These are phyloP conservation scores for Venustaconcha ellipsiformis DNA, from an alignment of 1,140 invertebrate species.

Conservation along the genomic window DNA sequence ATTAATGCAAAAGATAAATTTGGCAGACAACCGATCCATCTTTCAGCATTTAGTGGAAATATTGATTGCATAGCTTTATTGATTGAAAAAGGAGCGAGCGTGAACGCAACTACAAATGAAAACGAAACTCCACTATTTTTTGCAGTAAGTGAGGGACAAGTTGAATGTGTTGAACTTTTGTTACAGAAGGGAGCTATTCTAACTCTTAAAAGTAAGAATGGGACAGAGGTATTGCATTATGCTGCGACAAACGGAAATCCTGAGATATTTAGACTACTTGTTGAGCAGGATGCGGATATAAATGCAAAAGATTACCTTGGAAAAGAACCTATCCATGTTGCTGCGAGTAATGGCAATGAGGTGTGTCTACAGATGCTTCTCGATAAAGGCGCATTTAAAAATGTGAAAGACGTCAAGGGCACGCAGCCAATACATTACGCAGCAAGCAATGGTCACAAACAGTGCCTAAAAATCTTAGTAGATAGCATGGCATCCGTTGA, in stretches of 20 bases:
- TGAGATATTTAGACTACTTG: slow-evolving; percentile 6
- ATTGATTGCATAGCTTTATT: slow-evolving; percentile 83
- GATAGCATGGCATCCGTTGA: no score
- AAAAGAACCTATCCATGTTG: slow-evolving; percentile 10
- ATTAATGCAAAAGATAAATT: slow-evolving; percentile 90
- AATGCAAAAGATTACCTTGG: slow-evolving; percentile 10
- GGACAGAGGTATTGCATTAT: no score
- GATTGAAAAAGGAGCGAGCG: slow-evolving; percentile 69
- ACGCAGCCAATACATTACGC: no score
- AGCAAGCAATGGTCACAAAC: no score
- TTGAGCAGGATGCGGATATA: slow-evolving; percentile 15
- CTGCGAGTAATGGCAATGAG: no score
- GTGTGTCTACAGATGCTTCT: no score
- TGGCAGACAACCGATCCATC: slow-evolving; percentile 87
- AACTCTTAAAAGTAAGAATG: no score
- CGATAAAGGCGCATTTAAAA: no score
- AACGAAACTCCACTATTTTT: slow-evolving; percentile 16
- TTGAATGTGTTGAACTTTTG: no score
- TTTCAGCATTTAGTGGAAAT: slow-evolving; percentile 93
- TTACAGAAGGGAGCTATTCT: no score
- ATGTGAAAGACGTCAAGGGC: no score
- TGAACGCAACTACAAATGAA: slow-evolving; percentile 8
- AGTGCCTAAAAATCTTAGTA: no score
- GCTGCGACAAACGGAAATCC: not conserved
- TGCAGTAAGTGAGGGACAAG: slow-evolving; percentile 1